A percentile compares a stretch with the other conserved stretches of the same genome.
These are phyloP conservation scores for Pteronura brasiliensis DNA, from an alignment of 2,113 vertebrate species.

Conservation along the genomic window DNA sequence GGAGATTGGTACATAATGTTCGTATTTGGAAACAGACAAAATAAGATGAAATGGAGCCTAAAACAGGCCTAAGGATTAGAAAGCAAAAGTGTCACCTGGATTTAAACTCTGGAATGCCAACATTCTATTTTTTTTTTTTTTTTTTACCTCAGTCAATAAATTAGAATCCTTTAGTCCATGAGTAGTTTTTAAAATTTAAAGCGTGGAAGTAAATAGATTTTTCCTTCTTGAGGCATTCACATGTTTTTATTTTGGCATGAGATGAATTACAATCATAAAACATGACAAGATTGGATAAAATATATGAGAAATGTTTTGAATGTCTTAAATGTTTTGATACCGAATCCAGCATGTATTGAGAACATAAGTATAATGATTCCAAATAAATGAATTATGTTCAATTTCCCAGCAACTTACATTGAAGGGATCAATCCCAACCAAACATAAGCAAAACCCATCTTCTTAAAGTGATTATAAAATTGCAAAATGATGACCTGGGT, in stretches of 20 bases:
- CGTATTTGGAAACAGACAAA: neutral
- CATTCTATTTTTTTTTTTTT: neutral
- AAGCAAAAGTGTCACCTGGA: neutral
- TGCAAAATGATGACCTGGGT: neutral
- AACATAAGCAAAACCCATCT: neutral
- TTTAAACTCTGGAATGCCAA: neutral
- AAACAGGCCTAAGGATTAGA: neutral
- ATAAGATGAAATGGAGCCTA: neutral
- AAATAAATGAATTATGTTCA: neutral
- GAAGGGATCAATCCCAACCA: neutral
- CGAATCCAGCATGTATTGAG: neutral
- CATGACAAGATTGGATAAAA: neutral
- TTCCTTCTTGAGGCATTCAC: neutral
- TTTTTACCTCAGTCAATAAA: neutral
- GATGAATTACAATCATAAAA: conserved; percentile 9
- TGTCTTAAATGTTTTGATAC: neutral
- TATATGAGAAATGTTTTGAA: neutral
- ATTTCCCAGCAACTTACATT: neutral
- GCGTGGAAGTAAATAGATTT: conserved; percentile 9
- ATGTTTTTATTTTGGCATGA: conserved; percentile 35
- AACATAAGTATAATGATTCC: conserved; percentile 21
- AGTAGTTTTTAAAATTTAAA: conserved; percentile 16
- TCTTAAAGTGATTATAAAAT: neutral
- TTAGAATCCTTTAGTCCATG: neutral
- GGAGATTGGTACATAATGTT: neutral